These are phyloP conservation scores for Rhyacophila evoluta DNA, from an alignment of 2,888 invertebrate species.

Conservation along the genomic window DNA sequence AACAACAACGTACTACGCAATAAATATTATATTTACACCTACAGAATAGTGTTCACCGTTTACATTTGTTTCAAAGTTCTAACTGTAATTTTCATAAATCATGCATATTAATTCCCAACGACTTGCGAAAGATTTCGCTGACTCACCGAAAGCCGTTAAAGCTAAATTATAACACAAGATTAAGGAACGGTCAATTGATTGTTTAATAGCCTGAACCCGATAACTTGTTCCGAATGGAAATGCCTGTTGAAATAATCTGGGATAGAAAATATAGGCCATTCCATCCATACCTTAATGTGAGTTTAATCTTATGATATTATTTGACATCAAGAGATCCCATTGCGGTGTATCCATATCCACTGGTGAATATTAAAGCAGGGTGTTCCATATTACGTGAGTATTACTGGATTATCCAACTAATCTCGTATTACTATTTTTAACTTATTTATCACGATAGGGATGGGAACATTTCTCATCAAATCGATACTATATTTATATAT, in stretches of 20 bases:
- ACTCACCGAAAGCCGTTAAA: slow-evolving; percentile 29
- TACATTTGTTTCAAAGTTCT: neutral
- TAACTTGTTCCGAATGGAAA: slow-evolving; percentile 34
- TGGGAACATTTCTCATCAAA: no score
- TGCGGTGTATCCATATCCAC: slow-evolving; percentile 25
- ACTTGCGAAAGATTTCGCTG: slow-evolving; percentile 20
- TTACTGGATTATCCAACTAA: neutral
- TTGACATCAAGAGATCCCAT: slow-evolving; percentile 40
- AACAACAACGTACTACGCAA: no score
- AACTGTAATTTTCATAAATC: slow-evolving; percentile 9
- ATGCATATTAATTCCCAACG: slow-evolving; percentile 19
- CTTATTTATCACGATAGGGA: no score
- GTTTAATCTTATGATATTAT: slow-evolving; percentile 50
- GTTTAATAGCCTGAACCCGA: slow-evolving; percentile 44
- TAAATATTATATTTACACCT: neutral
- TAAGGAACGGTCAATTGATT: slow-evolving; percentile 46
- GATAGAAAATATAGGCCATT: slow-evolving; percentile 26
- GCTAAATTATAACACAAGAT: slow-evolving; percentile 45
- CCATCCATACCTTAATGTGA: slow-evolving; percentile 47
- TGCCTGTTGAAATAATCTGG: slow-evolving; percentile 26
- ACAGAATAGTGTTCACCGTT: neutral
- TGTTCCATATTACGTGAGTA: neutral
- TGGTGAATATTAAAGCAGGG: neutral
- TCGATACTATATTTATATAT: no score
- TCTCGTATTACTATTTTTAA: no score